Conservation (phyloP, 2,888 invertebrate species). For the Allygus modestus region DNA sequence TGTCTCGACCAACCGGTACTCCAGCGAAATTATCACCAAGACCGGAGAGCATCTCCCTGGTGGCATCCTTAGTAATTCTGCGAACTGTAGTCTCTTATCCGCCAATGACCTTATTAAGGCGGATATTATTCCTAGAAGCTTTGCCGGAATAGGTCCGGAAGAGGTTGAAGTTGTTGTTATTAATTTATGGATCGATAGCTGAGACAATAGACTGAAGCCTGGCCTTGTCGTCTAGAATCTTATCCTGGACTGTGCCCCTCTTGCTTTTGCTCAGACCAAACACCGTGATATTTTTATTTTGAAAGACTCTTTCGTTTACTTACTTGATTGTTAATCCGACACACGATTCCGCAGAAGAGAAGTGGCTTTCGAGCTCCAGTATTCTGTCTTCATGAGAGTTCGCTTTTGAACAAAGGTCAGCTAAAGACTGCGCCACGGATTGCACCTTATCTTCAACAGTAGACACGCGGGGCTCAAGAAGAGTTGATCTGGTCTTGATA, state of each 20-base stretch:
- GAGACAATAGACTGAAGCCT: not conserved
- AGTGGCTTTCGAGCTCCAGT: not conserved
- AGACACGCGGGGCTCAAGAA: conserved; percentile 14
- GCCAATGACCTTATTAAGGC: not conserved
- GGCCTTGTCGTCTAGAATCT: not conserved
- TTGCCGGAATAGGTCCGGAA: not conserved
- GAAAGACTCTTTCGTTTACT: too few relatives aligned
- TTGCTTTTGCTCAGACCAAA: conserved; percentile 3
- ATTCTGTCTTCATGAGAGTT: not conserved
- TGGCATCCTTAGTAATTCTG: conserved; percentile 18
- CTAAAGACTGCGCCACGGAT: not conserved
- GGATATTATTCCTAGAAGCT: not conserved
- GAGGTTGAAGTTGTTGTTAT: not conserved
- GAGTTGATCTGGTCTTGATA: not conserved
- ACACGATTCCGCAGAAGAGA: too few relatives aligned
- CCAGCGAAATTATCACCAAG: conserved; percentile 7
- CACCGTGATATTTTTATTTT: not conserved
- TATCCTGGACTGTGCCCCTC: conserved; percentile 2
- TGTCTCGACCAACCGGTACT: conserved; percentile 1
- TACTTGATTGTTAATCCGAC: not conserved
- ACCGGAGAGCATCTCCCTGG: not conserved
- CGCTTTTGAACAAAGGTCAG: not conserved
- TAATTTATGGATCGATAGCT: not conserved
- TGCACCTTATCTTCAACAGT: not conserved
- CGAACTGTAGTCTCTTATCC: conserved; percentile 17